A percentile compares a stretch with the other conserved stretches of the same genome.
phyloP scores from a whole-genome alignment of 2,888 invertebrate species.

The Abrostola triplasia region DNA sequence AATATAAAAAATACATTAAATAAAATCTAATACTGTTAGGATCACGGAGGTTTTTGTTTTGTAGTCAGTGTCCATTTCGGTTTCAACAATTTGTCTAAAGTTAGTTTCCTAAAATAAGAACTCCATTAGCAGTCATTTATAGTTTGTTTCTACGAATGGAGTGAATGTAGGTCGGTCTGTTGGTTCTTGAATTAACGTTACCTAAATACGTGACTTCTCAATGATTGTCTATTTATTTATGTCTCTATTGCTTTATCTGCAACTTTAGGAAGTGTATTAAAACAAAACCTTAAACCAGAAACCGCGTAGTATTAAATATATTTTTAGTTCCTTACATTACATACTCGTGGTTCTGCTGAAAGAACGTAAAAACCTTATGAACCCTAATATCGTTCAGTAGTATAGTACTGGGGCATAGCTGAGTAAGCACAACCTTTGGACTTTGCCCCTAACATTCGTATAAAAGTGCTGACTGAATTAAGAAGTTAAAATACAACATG shows the following conservation, averaged over 20 bases:
- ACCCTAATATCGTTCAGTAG: too few relatives aligned
- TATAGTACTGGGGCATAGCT: background rate
- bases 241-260: background rate
- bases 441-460: slow-evolving; percentile 12
- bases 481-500: background rate
- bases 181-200: slow-evolving; percentile 42
- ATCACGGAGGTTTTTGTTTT: background rate
- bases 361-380: background rate
- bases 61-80: slow-evolving; percentile 7
- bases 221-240: slow-evolving; percentile 1
- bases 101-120: slow-evolving; percentile 32
- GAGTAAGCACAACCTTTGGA: background rate
- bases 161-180: slow-evolving; percentile 35
- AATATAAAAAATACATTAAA: too few relatives aligned
- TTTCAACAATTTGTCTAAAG: slow-evolving; percentile 15
- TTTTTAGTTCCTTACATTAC: too few relatives aligned
- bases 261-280: too few relatives aligned
- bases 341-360: slow-evolving; percentile 1
- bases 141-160: slow-evolving; percentile 42
- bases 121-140: slow-evolving; percentile 50
- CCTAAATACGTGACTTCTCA: slow-evolving; percentile 48
- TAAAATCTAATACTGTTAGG: background rate
- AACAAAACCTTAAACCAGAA: too few relatives aligned
- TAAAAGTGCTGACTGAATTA: background rate
- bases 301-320: too few relatives aligned